Percentiles rank a stretch among this genome's conserved stretches.
phyloP scores from a whole-genome alignment of 2,797 vertebrate species.

The Brachyalestes nurse region DNA sequence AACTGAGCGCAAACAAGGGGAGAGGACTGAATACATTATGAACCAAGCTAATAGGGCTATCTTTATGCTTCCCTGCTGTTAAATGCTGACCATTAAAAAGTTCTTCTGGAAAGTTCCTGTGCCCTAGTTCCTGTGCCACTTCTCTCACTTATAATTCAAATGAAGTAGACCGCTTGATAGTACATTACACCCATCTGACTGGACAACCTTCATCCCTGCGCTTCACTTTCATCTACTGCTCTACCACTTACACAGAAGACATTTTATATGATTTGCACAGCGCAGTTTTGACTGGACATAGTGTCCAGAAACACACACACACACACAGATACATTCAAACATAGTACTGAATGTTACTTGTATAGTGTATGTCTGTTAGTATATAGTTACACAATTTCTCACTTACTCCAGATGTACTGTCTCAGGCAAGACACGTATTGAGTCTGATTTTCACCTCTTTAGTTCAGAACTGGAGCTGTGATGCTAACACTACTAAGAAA shows the following conservation, averaged over 20 bases:
- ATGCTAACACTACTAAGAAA: too few species aligned
- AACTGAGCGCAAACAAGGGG: slow-evolving; percentile 1
- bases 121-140: neutral
- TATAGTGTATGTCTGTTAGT: too few species aligned
- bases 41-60: slow-evolving; percentile 11
- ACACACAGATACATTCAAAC: too few species aligned
- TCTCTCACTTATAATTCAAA: neutral
- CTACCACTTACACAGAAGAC: too few species aligned
- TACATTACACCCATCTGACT: neutral
- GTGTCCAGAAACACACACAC: too few species aligned
- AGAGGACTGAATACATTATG: neutral
- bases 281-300: neutral
- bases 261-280: too few species aligned
- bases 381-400: too few species aligned
- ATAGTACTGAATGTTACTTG: too few species aligned
- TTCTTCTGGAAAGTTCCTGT: slow-evolving; percentile 20
- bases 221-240: neutral
- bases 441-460: too few species aligned
- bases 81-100: slow-evolving; percentile 1
- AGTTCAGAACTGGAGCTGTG: too few species aligned
- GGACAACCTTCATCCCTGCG: neutral
- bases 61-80: slow-evolving; percentile 15
- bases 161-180: neutral
- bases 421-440: too few species aligned
- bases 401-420: too few species aligned